Evolutionary conservation across 2,113 vertebrate species (phyloP), one percentile per base, ranked within the genome.

Genomic region (Corythornis madagascariensis): DNA sequence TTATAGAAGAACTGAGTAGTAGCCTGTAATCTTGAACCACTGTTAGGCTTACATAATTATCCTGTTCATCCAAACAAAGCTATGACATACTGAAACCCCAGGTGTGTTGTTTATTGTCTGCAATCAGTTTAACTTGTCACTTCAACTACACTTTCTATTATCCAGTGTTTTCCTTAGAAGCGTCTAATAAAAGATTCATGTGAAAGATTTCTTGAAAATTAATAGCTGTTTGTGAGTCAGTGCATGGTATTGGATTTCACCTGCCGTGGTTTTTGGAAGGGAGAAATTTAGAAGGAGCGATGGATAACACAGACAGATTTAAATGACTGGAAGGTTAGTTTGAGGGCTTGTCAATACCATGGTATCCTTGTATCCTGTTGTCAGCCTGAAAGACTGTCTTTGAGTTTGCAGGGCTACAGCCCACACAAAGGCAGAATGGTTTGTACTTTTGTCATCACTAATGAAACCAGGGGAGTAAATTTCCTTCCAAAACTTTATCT

Each of bases 71-170:
- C 88, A 79, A 55, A 95, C 31, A 47, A 65, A 74, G 25, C 90
- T 50, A 13, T n/a, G 40, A 38, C 33, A 31, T 31, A 8, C 65
- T 16, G 86, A 13, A 80, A 17, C 63, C 82, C 52, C 59, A 63
- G 82, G 43, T 3, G 1, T 47, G 81, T 64, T 81, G 48, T 91
- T 89, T 85, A 59, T 74, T 56, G 67, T 33, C 52, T 64, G 92
- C 88, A 70, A 40, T 86, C 85, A 40, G 83, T 83, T 66, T 85
- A 91, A 40, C 79, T 88, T 81, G 85, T 89, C 85, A 59, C 64
- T 80, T 91, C 92, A 73, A 65, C 88, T 77, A n/a, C 69, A n/a
- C 79, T 87, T 91, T 57, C 71, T 70, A 7, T 91, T 91, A 91
- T 56, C 83, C 56, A 7, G 20, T 80, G 78, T 64, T 90, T 94